These are phyloP conservation scores for Drosophila ochracea DNA, from an alignment of 2,888 invertebrate species.

Conservation along the genomic window DNA sequence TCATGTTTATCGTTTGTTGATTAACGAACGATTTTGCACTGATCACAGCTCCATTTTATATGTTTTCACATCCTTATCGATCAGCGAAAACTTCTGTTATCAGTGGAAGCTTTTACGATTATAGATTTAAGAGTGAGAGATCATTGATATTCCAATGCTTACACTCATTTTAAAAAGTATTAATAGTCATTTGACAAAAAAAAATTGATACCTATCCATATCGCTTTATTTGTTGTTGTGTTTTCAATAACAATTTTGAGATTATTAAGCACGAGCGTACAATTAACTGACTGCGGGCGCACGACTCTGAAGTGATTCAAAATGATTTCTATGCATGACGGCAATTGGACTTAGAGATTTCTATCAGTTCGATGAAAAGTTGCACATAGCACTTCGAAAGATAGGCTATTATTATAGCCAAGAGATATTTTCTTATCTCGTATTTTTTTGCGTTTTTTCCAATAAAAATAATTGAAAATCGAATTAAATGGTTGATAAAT, in stretches of 20 bases:
- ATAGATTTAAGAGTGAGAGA: not conserved
- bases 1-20: conserved; percentile 58
- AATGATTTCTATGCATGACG: conserved; percentile 46
- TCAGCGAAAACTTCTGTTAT: not conserved
- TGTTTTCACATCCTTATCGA: conserved; percentile 9
- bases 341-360: conserved; percentile 11
- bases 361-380: not conserved
- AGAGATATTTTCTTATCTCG: not conserved
- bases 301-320: conserved; percentile 26
- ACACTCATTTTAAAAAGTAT: not conserved
- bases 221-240: not conserved
- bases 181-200: not conserved
- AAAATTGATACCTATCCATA: conserved; percentile 4
- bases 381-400: not conserved
- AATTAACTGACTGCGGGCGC: conserved; percentile 47
- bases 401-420: not conserved
- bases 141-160: not conserved
- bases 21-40: conserved; percentile 47
- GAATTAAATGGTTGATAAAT: not conserved
- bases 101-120: conserved; percentile 10
- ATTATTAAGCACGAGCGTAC: conserved; percentile 32
- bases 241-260: conserved; percentile 17
- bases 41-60: conserved; percentile 26
- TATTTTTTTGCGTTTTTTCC: not conserved
- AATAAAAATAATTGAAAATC: not conserved